Conservation (phyloP, 2,888 invertebrate species). For the Abrostola tripartita region DNA sequence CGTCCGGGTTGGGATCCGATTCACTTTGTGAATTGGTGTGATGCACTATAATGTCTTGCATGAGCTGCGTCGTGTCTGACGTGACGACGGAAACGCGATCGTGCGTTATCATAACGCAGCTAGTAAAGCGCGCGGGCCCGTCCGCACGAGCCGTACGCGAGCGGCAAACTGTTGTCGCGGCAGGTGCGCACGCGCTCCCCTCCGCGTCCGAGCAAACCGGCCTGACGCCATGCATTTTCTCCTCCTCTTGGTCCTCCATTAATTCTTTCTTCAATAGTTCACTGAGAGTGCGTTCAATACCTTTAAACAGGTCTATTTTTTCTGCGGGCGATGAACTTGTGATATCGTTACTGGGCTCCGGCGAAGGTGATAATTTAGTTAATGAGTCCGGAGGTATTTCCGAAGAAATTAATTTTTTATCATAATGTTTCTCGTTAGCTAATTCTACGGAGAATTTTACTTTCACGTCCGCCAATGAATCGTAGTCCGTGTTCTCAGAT, state of each 20-base stretch:
- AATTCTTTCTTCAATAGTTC: conserved; percentile 88
- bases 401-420: conserved; percentile 61
- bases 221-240: conserved; percentile 82
- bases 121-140: conserved; percentile 92
- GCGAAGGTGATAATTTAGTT: conserved; percentile 76
- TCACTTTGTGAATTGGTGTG: conserved; percentile 90
- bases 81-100: conserved; percentile 93
- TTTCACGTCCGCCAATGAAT: conserved; percentile 78
- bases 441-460: conserved; percentile 78
- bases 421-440: conserved; percentile 67
- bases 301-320: conserved; percentile 86
- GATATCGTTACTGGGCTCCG: conserved; percentile 71
- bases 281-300: conserved; percentile 87
- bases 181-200: conserved; percentile 86
- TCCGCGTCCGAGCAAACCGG: conserved; percentile 81
- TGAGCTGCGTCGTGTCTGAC: conserved; percentile 92
- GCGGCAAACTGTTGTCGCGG: conserved; percentile 85
- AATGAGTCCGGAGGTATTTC: conserved; percentile 65
- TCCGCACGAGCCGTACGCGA: conserved; percentile 87
- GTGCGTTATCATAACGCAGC: conserved; percentile 97
- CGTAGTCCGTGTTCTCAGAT: conserved; percentile 74
- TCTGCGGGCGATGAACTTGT: conserved; percentile 67
- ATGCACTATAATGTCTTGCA: conserved; percentile 90
- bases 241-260: conserved; percentile 83
- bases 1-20: conserved; percentile 67